These are phyloP conservation scores for Eclectus roratus DNA, from an alignment of 2,113 vertebrate genomes.

Conservation along the genomic window DNA sequence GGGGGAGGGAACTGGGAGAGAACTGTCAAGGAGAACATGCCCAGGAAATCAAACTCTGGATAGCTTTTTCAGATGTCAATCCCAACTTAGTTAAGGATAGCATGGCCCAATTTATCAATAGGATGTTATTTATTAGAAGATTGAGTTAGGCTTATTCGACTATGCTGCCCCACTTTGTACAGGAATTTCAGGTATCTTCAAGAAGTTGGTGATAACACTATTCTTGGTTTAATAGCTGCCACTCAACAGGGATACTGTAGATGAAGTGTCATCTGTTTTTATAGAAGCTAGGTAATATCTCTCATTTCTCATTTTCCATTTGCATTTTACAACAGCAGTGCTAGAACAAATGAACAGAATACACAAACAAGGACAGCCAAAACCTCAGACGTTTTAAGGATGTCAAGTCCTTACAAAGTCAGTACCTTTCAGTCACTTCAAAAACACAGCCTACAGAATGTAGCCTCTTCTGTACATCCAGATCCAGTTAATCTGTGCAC, in stretches of 20 bases:
- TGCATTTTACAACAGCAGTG: neutral
- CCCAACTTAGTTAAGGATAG: neutral
- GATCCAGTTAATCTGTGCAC: neutral
- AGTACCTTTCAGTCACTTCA: neutral
- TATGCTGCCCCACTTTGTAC: neutral
- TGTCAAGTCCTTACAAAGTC: neutral
- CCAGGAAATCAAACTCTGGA: neutral
- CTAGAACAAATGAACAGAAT: neutral
- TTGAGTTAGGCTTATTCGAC: neutral
- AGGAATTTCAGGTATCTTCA: neutral
- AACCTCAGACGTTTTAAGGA: neutral
- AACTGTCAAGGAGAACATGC: neutral
- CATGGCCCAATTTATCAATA: neutral
- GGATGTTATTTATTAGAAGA: neutral
- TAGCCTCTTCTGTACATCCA: neutral
- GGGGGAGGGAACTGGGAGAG: accelerated
- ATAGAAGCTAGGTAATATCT: neutral
- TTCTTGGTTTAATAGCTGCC: neutral
- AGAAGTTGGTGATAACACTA: neutral
- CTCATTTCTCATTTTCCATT: neutral
- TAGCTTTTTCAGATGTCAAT: neutral
- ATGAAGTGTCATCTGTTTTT: neutral
- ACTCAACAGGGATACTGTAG: neutral
- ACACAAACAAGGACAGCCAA: neutral
- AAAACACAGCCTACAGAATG: accelerated